Conservation (phyloP, 1,140 invertebrate species). For the Papilio polyxenes region DNA sequence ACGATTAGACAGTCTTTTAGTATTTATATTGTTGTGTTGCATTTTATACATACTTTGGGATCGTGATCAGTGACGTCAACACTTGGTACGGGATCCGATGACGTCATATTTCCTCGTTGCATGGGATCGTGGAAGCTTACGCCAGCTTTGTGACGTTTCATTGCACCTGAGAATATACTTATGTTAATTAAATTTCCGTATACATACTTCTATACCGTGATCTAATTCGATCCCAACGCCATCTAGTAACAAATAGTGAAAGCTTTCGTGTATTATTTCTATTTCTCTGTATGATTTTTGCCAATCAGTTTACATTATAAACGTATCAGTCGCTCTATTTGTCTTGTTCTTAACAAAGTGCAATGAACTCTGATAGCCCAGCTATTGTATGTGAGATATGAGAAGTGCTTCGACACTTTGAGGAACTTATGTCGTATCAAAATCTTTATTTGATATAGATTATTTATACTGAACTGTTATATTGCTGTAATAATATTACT, state of each 20-base stretch:
- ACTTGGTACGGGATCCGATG: constrained; percentile 55
- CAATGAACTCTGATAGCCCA: neutral
- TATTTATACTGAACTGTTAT: neutral
- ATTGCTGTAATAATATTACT: too few relatives aligned
- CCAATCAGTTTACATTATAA: neutral
- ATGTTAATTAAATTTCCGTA: neutral
- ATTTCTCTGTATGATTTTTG: neutral
- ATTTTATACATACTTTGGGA: constrained; percentile 58
- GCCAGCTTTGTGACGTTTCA: constrained; percentile 73
- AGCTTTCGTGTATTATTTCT: neutral
- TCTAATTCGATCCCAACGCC: neutral
- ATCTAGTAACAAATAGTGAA: neutral
- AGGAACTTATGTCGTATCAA: neutral
- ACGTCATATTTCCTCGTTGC: constrained; percentile 55
- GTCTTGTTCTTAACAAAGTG: neutral
- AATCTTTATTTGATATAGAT: neutral
- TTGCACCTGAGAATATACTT: constrained; percentile 52
- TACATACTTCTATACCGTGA: neutral
- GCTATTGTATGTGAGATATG: neutral
- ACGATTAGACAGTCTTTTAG: too few relatives aligned
- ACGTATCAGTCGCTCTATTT: neutral
- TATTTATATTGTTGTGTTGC: too few relatives aligned
- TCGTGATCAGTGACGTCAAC: constrained; percentile 71
- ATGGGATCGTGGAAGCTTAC: constrained; percentile 72
- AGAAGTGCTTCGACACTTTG: neutral